These are phyloP conservation scores for Clepsis dumicolana DNA, from an alignment of 2,888 invertebrate species.

Conservation along the genomic window DNA sequence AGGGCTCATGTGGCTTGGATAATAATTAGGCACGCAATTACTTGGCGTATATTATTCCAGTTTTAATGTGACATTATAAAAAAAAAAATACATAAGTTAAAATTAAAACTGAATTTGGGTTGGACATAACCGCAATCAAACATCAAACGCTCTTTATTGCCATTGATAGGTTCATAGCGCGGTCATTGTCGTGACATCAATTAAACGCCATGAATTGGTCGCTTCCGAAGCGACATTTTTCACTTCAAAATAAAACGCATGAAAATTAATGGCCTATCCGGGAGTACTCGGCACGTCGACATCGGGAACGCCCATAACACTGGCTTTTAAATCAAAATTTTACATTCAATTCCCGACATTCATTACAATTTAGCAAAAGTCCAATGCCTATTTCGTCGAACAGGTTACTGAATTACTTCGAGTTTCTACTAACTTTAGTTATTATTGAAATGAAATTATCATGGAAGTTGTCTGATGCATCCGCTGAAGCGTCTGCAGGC, in stretches of 20 bases:
- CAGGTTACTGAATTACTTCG: conserved; percentile 15
- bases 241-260: conserved; percentile 57
- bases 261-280: conserved; percentile 57
- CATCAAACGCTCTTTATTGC: conserved; percentile 55
- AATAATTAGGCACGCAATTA: neutral
- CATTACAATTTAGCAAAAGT: conserved; percentile 32
- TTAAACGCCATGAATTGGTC: conserved; percentile 64
- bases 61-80: neutral
- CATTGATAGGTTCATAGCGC: conserved; percentile 62
- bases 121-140: conserved; percentile 38
- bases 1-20: neutral
- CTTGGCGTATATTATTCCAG: neutral
- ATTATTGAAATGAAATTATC: neutral
- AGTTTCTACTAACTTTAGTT: neutral
- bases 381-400: conserved; percentile 28
- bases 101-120: conserved; percentile 29
- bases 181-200: conserved; percentile 66
- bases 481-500: conserved; percentile 25
- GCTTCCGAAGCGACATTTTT: conserved; percentile 56
- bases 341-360: conserved; percentile 39
- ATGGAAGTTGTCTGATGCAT: conserved; percentile 17
- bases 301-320: conserved; percentile 52
- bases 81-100: neutral
- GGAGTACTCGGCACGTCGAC: conserved; percentile 48
- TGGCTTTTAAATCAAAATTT: conserved; percentile 46